A percentile compares a stretch with the other conserved stretches of the same genome.
These are phyloP conservation scores for Istiophorus platypterus DNA, from an alignment of 2,113 vertebrate species.

Conservation along the genomic window DNA sequence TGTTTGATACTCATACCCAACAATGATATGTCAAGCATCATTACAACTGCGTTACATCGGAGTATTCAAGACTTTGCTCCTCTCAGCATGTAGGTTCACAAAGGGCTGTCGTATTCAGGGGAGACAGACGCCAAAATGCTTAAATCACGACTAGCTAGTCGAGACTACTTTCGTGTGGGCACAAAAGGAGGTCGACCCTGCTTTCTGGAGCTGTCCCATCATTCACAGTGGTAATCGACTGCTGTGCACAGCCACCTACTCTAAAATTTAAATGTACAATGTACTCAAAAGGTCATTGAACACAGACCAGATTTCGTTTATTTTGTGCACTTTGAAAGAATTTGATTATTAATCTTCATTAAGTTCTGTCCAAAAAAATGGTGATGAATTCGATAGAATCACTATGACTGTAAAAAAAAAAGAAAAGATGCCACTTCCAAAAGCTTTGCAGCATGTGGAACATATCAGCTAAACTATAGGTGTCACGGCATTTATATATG, in stretches of 20 bases:
- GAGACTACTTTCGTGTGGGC: slow-evolving; percentile 13
- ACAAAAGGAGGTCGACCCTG: slow-evolving; percentile 5
- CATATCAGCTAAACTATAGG: too few relatives aligned
- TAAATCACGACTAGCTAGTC: slow-evolving; percentile 7
- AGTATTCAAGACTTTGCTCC: slow-evolving; percentile 29
- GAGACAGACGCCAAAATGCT: background rate
- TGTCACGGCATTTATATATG: too few relatives aligned
- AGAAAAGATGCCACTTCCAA: too few relatives aligned
- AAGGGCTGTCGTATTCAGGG: background rate
- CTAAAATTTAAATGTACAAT: slow-evolving; percentile 1
- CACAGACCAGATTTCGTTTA: background rate
- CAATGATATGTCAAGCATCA: slow-evolving; percentile 37
- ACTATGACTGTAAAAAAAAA: too few relatives aligned
- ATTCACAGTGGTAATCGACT: background rate
- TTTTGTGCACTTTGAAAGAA: background rate
- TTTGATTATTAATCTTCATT: background rate
- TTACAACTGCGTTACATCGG: background rate
- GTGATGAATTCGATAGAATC: too few relatives aligned
- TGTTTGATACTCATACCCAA: slow-evolving; percentile 43
- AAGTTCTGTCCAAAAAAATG: too few relatives aligned
- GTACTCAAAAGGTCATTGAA: slow-evolving; percentile 30
- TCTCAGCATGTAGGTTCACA: slow-evolving; percentile 6
- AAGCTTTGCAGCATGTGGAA: too few relatives aligned
- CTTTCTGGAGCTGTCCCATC: background rate
- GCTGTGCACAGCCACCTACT: slow-evolving; percentile 4